Conservation (phyloP, 2,113 vertebrate genomes). For the Urocynchramus pylzowi region DNA sequence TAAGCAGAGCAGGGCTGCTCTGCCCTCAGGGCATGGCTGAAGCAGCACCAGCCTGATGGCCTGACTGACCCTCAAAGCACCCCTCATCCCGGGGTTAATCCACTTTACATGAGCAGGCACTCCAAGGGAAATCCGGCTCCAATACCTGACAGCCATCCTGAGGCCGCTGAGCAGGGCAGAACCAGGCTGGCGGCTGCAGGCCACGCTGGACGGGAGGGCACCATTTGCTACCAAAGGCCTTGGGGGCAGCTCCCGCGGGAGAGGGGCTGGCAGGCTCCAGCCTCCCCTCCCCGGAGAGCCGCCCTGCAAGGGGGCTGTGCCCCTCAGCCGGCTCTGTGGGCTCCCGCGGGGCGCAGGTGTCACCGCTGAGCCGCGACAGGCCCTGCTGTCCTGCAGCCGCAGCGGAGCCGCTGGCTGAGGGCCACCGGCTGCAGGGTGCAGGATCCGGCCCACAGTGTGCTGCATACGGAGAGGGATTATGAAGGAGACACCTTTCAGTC, state of each 20-base stretch:
- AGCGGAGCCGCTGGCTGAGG: background rate
- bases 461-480: background rate
- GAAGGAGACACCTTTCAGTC: background rate
- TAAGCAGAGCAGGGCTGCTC: background rate
- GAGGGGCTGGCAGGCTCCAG: fast-evolving
- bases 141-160: background rate
- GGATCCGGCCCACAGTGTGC: fast-evolving
- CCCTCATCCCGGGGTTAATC: background rate
- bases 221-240: background rate
- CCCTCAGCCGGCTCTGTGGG: background rate
- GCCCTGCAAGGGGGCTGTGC: background rate
- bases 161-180: fast-evolving
- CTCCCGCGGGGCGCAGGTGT: background rate
- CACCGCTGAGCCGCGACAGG: fast-evolving
- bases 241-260: background rate
- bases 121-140: background rate
- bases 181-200: background rate
- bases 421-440: background rate
- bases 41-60: background rate
- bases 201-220: fast-evolving
- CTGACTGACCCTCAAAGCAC: background rate
- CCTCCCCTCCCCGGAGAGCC: too few relatives aligned
- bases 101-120: background rate
- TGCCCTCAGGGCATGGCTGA: background rate
- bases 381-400: background rate